phyloP scores from a whole-genome alignment of 1,140 invertebrate genomes.

The Drosophila insularis region DNA sequence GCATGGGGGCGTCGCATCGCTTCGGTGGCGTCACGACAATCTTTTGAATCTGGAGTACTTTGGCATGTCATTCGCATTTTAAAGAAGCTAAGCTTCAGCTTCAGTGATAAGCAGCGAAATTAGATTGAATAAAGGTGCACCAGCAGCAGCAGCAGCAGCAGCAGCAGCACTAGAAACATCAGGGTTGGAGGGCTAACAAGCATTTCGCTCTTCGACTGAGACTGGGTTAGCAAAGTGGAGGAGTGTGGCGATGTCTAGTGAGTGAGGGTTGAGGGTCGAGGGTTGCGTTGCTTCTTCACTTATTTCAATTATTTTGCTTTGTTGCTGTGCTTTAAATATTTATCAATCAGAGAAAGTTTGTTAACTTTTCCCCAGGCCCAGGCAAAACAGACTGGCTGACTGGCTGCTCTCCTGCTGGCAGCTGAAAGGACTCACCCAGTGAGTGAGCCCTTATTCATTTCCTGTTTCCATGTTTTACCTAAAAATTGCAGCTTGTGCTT shows the following conservation, averaged over 20 bases:
- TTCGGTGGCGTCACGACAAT: constrained; percentile 53
- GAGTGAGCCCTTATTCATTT: constrained; percentile 39
- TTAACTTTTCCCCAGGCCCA: constrained; percentile 39
- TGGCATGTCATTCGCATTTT: constrained; percentile 81
- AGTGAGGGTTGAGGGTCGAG: neutral
- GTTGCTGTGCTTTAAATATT: constrained; percentile 79
- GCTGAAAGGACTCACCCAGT: constrained; percentile 11
- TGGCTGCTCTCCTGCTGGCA: neutral
- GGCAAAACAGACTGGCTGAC: neutral
- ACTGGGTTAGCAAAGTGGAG: neutral
- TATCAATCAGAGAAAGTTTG: constrained; percentile 76
- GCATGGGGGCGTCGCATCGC: constrained; percentile 22
- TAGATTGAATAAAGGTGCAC: constrained; percentile 77
- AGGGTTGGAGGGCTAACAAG: constrained; percentile 44
- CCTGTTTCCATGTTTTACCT: constrained; percentile 25
- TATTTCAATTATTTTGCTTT: constrained; percentile 81
- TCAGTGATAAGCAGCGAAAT: constrained; percentile 76
- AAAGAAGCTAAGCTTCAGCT: constrained; percentile 70
- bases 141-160: constrained; percentile 6
- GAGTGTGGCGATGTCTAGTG: neutral
- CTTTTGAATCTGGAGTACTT: constrained; percentile 75
- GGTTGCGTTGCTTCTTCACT: constrained; percentile 49
- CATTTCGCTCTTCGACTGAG: constrained; percentile 42
- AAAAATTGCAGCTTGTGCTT: constrained; percentile 63
- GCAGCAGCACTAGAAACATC: no score